Base-by-base conservation (phyloP, 2,797 vertebrate genomes). In the Melanotaenia maccullochi region DNA sequence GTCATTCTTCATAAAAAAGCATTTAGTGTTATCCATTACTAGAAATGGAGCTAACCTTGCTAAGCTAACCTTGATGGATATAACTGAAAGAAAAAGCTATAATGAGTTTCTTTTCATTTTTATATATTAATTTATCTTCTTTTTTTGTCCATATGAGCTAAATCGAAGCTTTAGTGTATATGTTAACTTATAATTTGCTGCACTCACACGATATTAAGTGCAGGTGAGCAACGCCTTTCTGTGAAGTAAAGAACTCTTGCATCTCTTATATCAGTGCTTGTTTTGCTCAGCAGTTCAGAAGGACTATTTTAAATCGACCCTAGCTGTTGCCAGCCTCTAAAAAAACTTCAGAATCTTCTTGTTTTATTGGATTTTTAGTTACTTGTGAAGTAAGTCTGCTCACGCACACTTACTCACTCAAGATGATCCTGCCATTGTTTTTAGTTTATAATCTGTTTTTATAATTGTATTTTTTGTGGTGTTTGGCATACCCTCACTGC, bases 381-480 rank as follows among this genome's bases (percentile, higher is more conserved):
- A 28, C 52, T 55, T 47, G 20, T 47, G 28, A 55, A 55, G 5
- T 16, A 55, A 55, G 52, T 55, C 12, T 28, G 25, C 44, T 47
- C 44, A 47, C 44, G 5, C 44, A 44, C 42, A 44, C 14, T 14
- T 42, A 16, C 42, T 44, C 20, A 44, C 42, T 44, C 5, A 20
- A 47, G 44, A 9, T 61, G 40, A 71, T 62, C 28, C 16, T 25
- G n/a, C 55, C 42, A 42, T 32, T 32, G 32, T 52, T 0, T 55
- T 55, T 63, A 36, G 59, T 40, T 33, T 32, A 33, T n/a, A 28
- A 32, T 54, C 11, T 59, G n/a, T 44, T 30, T 66, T 3, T 65
- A 30, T 69, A 0, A 57, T 73, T 36, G 52, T 55, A 18, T 58
- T 77, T 63, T 73, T 22, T 60, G 9, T 64, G 20, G 59, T 55